phyloP scores from a whole-genome alignment of 1,140 invertebrate species.

The Penaeus indicus region DNA sequence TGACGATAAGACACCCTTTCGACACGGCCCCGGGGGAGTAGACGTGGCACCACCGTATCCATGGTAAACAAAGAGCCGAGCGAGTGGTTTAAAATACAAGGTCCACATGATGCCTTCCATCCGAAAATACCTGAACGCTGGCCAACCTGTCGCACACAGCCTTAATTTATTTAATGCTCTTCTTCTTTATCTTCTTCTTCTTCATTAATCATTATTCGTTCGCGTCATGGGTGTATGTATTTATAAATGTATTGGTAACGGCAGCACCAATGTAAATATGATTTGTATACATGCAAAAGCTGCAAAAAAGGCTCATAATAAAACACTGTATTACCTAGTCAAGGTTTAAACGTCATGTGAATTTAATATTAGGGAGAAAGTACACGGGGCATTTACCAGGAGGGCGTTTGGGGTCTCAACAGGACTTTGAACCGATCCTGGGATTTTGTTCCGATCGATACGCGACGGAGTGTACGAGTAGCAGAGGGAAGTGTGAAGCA shows the following conservation, averaged over 20 bases:
- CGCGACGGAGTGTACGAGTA: not conserved
- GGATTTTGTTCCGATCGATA: not conserved
- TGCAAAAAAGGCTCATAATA: not conserved
- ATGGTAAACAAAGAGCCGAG: conserved; percentile 23
- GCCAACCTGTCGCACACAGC: not conserved
- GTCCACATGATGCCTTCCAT: conserved; percentile 8
- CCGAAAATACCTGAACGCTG: not conserved
- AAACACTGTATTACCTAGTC: too few relatives aligned
- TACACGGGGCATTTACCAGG: too few relatives aligned
- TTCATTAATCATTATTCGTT: not conserved
- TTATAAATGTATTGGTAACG: not conserved
- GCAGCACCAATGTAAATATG: too few relatives aligned
- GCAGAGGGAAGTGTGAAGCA: not conserved
- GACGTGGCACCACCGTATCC: conserved; percentile 16
- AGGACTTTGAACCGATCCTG: not conserved
- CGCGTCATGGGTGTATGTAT: not conserved
- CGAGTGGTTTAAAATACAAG: not conserved
- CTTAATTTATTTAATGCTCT: not conserved
- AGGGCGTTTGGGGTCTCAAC: not conserved
- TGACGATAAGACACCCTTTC: too few relatives aligned
- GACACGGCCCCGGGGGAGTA: not conserved
- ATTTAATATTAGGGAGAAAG: too few relatives aligned
- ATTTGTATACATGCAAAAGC: not conserved
- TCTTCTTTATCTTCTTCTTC: not conserved
- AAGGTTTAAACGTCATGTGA: too few relatives aligned